These are phyloP conservation scores for Callyntrura guangdongensis DNA, from an alignment of 2,888 invertebrate genomes.

Conservation along the genomic window DNA sequence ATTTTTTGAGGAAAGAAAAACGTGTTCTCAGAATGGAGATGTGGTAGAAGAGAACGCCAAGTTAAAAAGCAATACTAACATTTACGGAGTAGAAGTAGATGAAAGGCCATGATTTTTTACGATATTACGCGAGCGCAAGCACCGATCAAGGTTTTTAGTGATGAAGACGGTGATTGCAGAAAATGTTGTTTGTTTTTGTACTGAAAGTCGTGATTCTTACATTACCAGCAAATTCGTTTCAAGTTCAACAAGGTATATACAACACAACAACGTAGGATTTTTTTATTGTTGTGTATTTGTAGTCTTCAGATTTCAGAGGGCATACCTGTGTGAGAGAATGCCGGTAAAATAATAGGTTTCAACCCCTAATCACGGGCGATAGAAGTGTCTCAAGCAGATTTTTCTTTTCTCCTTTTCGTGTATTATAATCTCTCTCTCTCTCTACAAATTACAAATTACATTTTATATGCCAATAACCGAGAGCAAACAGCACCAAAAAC, in stretches of 20 bases:
- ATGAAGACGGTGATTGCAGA: conserved; percentile 58
- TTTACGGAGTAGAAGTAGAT: not conserved
- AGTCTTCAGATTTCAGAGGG: no score
- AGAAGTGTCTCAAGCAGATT: conserved; percentile 37
- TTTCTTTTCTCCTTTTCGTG: not conserved
- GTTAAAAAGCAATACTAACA: conserved; percentile 28
- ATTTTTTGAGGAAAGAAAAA: conserved; percentile 50
- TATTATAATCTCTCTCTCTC: no score
- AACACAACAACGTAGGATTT: no score
- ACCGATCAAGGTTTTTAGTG: conserved; percentile 15
- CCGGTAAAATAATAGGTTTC: conserved; percentile 46
- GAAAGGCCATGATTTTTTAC: conserved; percentile 5
- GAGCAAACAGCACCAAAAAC: conserved; percentile 2
- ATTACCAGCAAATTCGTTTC: conserved; percentile 58
- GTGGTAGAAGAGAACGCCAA: not conserved
- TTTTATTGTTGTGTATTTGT: not conserved
- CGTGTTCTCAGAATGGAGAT: conserved; percentile 62
- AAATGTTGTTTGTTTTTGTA: conserved; percentile 65
- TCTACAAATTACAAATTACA: conserved; percentile 5
- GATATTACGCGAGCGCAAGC: conserved; percentile 22
- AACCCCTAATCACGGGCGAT: conserved; percentile 46
- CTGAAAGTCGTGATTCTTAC: conserved; percentile 68
- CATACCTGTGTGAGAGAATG: not conserved
- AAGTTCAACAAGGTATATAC: not conserved
- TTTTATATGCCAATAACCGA: conserved; percentile 14